Percentiles rank a stretch among this genome's conserved stretches.
Evolutionary conservation across 2,113 vertebrate genomes (phyloP).

Genomic region (Chaetops frenatus): DNA sequence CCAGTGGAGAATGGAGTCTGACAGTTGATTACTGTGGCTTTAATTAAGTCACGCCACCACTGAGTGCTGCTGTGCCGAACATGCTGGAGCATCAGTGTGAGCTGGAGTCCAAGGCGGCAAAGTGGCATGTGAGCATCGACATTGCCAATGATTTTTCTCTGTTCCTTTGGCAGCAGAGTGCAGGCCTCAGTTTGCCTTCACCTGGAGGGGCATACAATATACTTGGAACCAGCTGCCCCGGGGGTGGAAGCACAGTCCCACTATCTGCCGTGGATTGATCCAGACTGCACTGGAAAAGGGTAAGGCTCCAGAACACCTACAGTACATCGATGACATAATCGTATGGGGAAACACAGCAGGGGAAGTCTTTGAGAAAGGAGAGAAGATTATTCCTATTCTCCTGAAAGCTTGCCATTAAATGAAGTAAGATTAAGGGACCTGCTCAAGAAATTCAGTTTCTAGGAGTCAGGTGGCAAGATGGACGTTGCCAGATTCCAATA

Average conservation of each 20-base stretch:
- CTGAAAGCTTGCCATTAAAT: not conserved
- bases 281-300: not conserved
- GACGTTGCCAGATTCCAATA: not conserved
- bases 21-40: not conserved
- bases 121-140: not conserved
- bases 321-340: not conserved
- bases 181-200: not conserved
- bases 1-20: not conserved
- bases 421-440: not conserved
- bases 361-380: not conserved
- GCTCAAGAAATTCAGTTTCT: not conserved
- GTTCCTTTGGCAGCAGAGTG: not conserved
- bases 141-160: not conserved
- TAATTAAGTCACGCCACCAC: not conserved
- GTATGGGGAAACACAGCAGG: not conserved
- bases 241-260: not conserved
- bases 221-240: not conserved
- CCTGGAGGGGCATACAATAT: not conserved
- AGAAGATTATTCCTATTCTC: not conserved
- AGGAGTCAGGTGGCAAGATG: not conserved
- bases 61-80: not conserved
- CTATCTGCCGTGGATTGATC: not conserved
- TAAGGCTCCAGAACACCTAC: not conserved
- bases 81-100: not conserved
- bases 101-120: not conserved